Conservation (phyloP, 2,888 invertebrate species). For the Melitaea athalia region DNA sequence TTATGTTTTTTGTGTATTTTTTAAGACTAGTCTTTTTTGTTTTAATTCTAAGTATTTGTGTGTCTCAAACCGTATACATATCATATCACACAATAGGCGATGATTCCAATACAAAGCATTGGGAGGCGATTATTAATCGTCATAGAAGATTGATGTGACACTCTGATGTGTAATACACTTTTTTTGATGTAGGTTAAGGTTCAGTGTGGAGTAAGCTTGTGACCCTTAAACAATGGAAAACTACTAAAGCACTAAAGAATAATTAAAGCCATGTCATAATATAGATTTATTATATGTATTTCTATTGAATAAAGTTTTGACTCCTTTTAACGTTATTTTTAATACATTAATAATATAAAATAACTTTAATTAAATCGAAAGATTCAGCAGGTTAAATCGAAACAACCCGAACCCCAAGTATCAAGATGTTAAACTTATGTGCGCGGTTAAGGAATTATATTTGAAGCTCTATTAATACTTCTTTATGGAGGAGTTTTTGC, state of each 20-base stretch:
- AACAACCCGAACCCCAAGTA: too few species aligned
- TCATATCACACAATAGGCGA: conserved; percentile 63
- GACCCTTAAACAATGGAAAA: conserved; percentile 39
- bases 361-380: too few species aligned
- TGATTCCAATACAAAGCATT: conserved; percentile 67
- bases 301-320: too few species aligned
- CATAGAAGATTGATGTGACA: conserved; percentile 73
- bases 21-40: not conserved
- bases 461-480: too few species aligned
- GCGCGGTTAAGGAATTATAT: too few species aligned
- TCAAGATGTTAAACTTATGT: too few species aligned
- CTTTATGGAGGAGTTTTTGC: not conserved
- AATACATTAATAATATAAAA: too few species aligned
- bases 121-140: conserved; percentile 67
- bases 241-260: conserved; percentile 26
- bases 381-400: too few species aligned
- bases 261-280: not conserved
- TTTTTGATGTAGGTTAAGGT: conserved; percentile 68
- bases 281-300: too few species aligned
- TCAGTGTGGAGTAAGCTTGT: conserved; percentile 37
- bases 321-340: too few species aligned
- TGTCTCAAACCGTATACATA: conserved; percentile 48
- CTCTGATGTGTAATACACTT: conserved; percentile 51
- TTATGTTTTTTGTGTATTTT: not conserved
- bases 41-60: conserved; percentile 39